Conservation (phyloP, 2,888 invertebrate genomes). For the Mythimna albipuncta region DNA sequence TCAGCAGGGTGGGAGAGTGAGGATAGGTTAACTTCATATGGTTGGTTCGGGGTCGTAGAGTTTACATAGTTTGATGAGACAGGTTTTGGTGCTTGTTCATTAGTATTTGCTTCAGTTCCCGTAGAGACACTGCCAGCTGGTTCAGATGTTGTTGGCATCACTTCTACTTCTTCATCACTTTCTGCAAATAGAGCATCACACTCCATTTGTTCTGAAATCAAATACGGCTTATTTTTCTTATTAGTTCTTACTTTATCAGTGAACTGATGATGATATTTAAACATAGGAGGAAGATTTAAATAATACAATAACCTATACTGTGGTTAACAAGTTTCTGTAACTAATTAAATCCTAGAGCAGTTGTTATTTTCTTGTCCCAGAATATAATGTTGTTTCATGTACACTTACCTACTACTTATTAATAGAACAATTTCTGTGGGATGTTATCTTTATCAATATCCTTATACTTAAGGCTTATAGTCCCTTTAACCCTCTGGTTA, state of each 20-base stretch:
- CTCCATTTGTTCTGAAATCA: constrained; percentile 91
- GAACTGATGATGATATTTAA: neutral
- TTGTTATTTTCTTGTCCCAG: neutral
- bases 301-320: neutral
- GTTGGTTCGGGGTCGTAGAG: constrained; percentile 80
- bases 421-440: constrained; percentile 4
- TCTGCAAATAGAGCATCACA: constrained; percentile 92
- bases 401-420: constrained; percentile 8
- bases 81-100: constrained; percentile 73
- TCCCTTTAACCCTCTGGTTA: no score
- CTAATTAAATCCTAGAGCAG: neutral
- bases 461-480: neutral
- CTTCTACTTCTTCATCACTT: constrained; percentile 91
- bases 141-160: constrained; percentile 74
- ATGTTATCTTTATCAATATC: constrained; percentile 7
- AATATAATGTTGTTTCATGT: neutral
- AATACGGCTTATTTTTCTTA: constrained; percentile 23
- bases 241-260: constrained; percentile 2
- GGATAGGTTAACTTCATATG: constrained; percentile 78
- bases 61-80: constrained; percentile 83
- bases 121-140: constrained; percentile 67
- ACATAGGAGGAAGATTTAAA: neutral
- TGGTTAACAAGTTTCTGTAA: neutral
- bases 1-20: constrained; percentile 77
- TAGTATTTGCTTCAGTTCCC: constrained; percentile 60